Conservation (phyloP, 2,888 invertebrate species). For the Punctoribates punctum region DNA sequence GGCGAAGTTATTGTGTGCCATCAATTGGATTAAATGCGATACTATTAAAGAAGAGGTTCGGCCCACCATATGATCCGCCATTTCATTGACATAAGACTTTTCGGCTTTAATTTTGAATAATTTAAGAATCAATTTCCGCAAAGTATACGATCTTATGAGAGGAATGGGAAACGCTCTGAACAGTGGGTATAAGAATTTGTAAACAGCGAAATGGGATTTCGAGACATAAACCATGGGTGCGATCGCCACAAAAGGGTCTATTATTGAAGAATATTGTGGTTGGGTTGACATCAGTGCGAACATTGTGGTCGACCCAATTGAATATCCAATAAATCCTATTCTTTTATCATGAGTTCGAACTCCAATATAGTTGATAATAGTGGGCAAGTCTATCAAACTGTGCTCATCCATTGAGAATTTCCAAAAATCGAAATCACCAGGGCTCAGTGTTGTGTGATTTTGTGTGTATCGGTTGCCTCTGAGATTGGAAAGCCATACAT, state of each 20-base stretch:
- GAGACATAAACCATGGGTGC: neutral
- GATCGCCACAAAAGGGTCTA: neutral
- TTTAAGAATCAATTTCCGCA: too few species aligned
- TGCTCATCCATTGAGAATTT: conserved; percentile 55
- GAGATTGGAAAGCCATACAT: conserved; percentile 58
- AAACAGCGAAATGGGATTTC: neutral
- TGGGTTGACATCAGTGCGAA: neutral
- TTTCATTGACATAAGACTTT: too few species aligned
- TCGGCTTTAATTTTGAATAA: too few species aligned
- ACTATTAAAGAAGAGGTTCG: too few species aligned
- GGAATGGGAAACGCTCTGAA: too few species aligned
- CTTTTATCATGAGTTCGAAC: neutral
- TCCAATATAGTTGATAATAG: neutral
- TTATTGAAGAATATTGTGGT: neutral
- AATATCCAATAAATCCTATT: neutral
- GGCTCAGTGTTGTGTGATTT: conserved; percentile 49
- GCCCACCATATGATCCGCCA: too few species aligned
- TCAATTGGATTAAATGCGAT: too few species aligned
- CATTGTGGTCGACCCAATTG: neutral
- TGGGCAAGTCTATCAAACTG: neutral
- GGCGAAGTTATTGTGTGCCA: too few species aligned
- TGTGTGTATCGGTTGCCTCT: conserved; percentile 56
- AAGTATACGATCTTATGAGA: too few species aligned
- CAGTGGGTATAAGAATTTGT: too few species aligned
- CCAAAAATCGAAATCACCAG: conserved; percentile 54